Base-by-base conservation (phyloP, 2,113 vertebrate genomes). In the Chaetorhynchus papuensis region DNA sequence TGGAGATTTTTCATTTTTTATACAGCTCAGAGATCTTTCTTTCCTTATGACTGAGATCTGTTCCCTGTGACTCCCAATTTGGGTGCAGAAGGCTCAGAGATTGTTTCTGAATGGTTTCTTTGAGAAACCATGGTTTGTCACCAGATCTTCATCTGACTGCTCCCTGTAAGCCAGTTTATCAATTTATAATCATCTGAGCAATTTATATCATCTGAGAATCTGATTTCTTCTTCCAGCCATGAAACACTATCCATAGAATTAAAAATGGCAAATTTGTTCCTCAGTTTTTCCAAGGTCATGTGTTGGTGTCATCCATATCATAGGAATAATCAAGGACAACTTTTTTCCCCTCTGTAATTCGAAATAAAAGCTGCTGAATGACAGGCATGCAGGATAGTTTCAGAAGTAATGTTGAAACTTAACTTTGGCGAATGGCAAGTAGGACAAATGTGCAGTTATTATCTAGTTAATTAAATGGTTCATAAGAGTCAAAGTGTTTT, bases 391-490 rank as follows among this genome's bases (percentile, higher is more conserved):
- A 35, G 33, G 42, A 15, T 37, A 31, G 59, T 87, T 85, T 68
- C 45, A 87, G 84, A 95, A 85, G 50, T 72, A 72, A 15, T 28
- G 31, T 18, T 76, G 42, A 53, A 95, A 83, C 42, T 81, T 83
- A 66, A 78, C 81, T 96, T 79, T 44, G 35, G 63, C 65, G 82
- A 90, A 88, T 88, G 68, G 68, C 94, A 90, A 83, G 39, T 77
- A 88, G 90, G 79, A 96, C 68, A 88, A 96, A 88, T 89, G 90
- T 72, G 64, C 54, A 52, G 65, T 94, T 92, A 86, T 90, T 94
- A 78, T 70, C 80, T 94, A 16, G 74, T 87, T 96, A 87, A 95
- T 96, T 79, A 89, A 95, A 85, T 65, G 50, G 82, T 74, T 91
- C 87, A 14, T 39, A 53, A 66, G 82, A 93, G 59, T 83, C 63